A percentile compares a stretch with the other conserved stretches of the same genome.
phyloP scores from a whole-genome alignment of 1,140 invertebrate species.

The Diploscapter pachys region DNA sequence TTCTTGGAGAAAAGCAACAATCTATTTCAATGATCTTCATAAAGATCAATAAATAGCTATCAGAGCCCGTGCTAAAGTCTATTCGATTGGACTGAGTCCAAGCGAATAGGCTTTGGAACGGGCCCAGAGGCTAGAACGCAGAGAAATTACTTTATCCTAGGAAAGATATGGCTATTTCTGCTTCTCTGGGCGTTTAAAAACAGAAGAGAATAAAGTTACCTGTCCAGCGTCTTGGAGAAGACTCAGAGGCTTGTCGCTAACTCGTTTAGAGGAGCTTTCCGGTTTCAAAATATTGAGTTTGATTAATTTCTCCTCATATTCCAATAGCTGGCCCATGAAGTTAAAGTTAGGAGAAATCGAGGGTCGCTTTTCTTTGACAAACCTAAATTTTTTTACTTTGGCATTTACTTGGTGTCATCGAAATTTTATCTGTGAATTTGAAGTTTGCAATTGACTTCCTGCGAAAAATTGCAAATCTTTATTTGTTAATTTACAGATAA shows the following conservation, averaged over 20 bases:
- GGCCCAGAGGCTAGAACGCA: neutral
- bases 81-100: no score
- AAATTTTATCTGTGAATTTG: no score
- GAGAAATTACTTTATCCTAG: neutral
- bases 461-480: no score
- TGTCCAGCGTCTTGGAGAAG: slow-evolving; percentile 5
- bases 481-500: no score
- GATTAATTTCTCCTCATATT: slow-evolving; percentile 61
- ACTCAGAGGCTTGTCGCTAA: slow-evolving; percentile 6
- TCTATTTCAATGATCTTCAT: no score
- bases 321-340: slow-evolving; percentile 68
- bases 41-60: no score
- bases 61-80: no score
- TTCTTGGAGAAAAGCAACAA: no score
- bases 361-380: slow-evolving; percentile 63
- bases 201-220: neutral
- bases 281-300: slow-evolving; percentile 19
- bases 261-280: neutral
- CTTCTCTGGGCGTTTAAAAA: neutral
- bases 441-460: no score
- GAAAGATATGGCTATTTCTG: neutral
- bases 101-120: no score
- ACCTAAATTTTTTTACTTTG: slow-evolving; percentile 52
- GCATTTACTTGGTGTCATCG: neutral
- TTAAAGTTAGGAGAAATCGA: slow-evolving; percentile 67